Conservation (phyloP, 2,113 vertebrate genomes). For the Varanus salvator region DNA sequence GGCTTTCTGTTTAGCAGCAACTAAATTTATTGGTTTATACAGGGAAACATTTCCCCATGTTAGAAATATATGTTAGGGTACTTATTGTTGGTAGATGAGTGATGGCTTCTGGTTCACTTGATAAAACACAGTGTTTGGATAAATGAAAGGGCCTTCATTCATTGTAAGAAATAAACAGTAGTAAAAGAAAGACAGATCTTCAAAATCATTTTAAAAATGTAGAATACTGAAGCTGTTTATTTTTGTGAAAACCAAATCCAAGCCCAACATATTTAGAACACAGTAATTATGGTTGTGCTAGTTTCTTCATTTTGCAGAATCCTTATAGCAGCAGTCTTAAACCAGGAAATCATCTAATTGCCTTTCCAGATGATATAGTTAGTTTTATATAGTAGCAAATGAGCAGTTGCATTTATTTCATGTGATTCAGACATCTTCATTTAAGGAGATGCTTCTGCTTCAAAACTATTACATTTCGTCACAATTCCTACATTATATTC, state of each 20-base stretch:
- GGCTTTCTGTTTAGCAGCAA: neutral
- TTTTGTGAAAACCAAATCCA: slow-evolving; percentile 49
- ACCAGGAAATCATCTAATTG: neutral
- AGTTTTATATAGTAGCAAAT: neutral
- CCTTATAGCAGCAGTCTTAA: slow-evolving; percentile 6
- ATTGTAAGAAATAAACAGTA: slow-evolving; percentile 28
- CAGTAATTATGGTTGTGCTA: slow-evolving; percentile 47
- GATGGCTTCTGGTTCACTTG: neutral
- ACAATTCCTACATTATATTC: neutral
- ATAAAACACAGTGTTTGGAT: neutral
- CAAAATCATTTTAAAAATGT: slow-evolving; percentile 50
- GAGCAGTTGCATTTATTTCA: neutral
- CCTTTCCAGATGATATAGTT: slow-evolving; percentile 19
- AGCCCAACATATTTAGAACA: slow-evolving; percentile 52
- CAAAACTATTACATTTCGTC: neutral
- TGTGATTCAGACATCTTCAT: neutral
- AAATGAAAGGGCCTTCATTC: neutral
- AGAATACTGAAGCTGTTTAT: slow-evolving; percentile 56
- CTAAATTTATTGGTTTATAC: neutral
- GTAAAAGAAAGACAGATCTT: slow-evolving; percentile 14
- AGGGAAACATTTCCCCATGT: neutral
- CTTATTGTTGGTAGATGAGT: neutral
- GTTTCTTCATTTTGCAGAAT: slow-evolving; percentile 51
- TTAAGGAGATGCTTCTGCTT: neutral
- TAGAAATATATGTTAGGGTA: neutral